Conservation (phyloP, 2,113 vertebrate species). For the Pelvicachromis taeniatus region DNA sequence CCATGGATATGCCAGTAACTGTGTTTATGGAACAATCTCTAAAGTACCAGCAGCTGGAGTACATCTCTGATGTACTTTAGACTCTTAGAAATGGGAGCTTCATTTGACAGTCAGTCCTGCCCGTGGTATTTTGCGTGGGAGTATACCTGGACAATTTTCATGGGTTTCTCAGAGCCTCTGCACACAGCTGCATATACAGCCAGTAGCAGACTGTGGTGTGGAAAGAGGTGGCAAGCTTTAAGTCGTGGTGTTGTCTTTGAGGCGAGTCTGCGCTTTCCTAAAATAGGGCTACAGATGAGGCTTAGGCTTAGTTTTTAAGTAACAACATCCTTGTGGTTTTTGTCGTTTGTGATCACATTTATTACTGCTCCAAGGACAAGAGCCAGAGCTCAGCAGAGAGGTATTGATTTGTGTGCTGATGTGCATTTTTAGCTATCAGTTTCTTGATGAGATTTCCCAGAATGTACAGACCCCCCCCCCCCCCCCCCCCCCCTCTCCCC, state of each 20-base stretch:
- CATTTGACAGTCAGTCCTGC: not conserved
- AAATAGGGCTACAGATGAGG: conserved; percentile 1
- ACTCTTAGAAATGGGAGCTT: not conserved
- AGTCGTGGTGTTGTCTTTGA: not conserved
- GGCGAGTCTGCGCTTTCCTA: not conserved
- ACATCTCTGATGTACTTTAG: not conserved
- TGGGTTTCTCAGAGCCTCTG: not conserved
- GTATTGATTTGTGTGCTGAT: conserved; percentile 58
- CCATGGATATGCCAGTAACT: not conserved
- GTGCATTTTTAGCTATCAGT: conserved; percentile 51
- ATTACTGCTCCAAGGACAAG: conserved; percentile 21
- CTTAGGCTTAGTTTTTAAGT: conserved; percentile 8
- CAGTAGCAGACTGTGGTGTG: not conserved
- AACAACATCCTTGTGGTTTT: not conserved
- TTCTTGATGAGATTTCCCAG: conserved; percentile 60
- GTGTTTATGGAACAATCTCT: not conserved
- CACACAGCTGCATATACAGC: not conserved
- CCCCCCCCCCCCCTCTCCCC: too few relatives aligned
- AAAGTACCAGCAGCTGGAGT: not conserved
- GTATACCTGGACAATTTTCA: not conserved
- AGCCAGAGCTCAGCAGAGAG: conserved; percentile 1
- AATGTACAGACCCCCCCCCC: not conserved
- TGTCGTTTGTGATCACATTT: conserved; percentile 7
- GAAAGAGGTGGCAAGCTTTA: not conserved
- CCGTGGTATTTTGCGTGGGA: not conserved